Evolutionary conservation across 2,888 invertebrate species (phyloP), one percentile per base, ranked within the genome.

Genomic region (Carabus problematicus): DNA sequence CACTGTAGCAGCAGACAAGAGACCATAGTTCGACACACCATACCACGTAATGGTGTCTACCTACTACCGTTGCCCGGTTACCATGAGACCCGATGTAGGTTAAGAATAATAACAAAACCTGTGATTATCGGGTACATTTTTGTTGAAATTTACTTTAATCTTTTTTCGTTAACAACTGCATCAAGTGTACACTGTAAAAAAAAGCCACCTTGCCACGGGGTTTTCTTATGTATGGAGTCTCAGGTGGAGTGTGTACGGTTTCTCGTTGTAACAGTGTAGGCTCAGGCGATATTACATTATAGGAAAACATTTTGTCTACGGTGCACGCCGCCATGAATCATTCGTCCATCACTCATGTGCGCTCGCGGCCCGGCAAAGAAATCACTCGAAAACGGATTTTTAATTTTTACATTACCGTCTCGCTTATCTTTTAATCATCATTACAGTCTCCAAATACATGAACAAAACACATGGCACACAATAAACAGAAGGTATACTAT

Each of bases 71-170:
- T 69, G 29, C 12, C 61, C 29, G 47, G 11, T 16, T 69, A 69
- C 40, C 8, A 47, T 61, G 69, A 45, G 42, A 14, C 39, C 56
- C 70, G 71, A 73, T 73, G 68, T 74, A 73, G 74, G 74, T 74
- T 74, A 74, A 73, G 73, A 74, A 74, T 74, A 74, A 74, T 73
- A 73, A 72, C 72, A 72, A 74, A 73, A 72, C 73, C 74, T 74
- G 73, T 74, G 71, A 74, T 74, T 74, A 74, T 74, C 72, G 71
- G 70, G 70, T 70, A 73, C 73, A 72, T 72, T 72, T 73, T 67
- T n/a, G n/a, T n/a, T 69, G 59, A 73, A 73, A 72, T 73, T 72
- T 70, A 62, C 67, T 74, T 73, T 72, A 70, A 71, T 73, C 72
- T 72, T 73, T 73, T 72, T 72, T 74, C 68, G 71, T 70, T 71